Evolutionary conservation across 2,113 vertebrate species (phyloP), one percentile per base, ranked within the genome.

Genomic region (Sylvietta virens): DNA sequence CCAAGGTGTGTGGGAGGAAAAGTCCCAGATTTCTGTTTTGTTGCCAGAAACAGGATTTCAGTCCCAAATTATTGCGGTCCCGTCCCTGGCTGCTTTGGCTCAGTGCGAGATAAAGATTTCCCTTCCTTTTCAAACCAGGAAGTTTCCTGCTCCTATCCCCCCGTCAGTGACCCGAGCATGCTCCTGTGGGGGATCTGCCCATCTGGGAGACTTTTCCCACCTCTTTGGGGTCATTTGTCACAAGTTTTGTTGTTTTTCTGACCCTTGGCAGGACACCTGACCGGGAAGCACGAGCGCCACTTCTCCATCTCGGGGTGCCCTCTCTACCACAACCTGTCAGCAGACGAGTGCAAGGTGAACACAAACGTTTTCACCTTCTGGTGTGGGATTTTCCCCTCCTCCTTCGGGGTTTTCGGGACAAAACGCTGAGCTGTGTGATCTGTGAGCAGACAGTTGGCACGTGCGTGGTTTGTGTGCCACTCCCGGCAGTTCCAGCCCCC

Each of bases 281-380:
- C 99, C 27, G 99, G 99, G 83, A 99, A 99, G 92, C 99, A 99
- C 3, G 99, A 99, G 95, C 98, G 99, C 40, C 99, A 99, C 91
- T 99, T 99, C 97, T 99, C 99, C 87, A 99, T 99, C 88, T 99
- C 99, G 26, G 99, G 99, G 10, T 99, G 99, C 72, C 99, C 99
- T 0, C 98, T 99, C 0, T 99, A 99, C 95, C 99, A 99, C 97
- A 99, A 99, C 85, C 98, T 99, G 7, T 99, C 99, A 45, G 99
- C 99, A 44, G 99, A 99, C 14, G 99, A 99, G 78, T 99, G 99
- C 98, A 99, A 99, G 98, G 99, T 99, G 20, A 16, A 6, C 12
- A 1, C 2, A 2, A 4, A 5, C 2, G 7, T 16, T 71, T 28
- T 23, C 7, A 10, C 35, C 42, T 23, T 20, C 45, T 44, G 27